Percentiles rank a stretch among this genome's conserved stretches.
These are phyloP conservation scores for Scomberomorus guttatus DNA, from an alignment of 2,797 vertebrate genomes.

Conservation along the genomic window DNA sequence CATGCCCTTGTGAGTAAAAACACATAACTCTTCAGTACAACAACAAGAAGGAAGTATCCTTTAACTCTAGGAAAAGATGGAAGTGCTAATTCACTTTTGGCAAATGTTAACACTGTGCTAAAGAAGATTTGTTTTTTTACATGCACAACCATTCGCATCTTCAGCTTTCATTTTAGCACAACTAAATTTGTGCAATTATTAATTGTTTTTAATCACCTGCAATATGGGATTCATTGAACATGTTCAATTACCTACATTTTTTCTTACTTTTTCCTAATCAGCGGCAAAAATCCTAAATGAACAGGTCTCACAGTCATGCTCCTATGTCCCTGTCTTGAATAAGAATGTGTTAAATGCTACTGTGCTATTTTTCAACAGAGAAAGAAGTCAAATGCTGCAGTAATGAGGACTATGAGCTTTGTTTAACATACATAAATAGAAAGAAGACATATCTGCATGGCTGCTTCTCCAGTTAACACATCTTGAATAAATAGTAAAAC, in stretches of 20 bases:
- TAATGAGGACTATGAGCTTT: background rate
- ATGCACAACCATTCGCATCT: background rate
- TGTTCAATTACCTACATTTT: background rate
- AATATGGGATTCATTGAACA: background rate
- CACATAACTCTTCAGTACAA: background rate
- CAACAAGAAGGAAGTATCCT: background rate
- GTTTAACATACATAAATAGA: background rate
- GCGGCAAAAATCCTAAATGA: background rate
- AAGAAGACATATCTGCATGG: background rate
- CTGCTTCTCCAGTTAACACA: background rate
- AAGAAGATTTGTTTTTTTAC: background rate
- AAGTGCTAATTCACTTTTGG: background rate
- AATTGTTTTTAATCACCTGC: too few species aligned
- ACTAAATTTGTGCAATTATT: background rate
- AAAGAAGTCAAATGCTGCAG: background rate
- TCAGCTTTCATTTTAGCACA: background rate
- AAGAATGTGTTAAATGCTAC: background rate
- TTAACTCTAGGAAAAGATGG: background rate
- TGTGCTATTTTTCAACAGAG: background rate
- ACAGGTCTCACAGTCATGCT: constrained; percentile 1
- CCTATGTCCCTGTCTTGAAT: background rate
- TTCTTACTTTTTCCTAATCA: background rate
- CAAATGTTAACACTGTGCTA: background rate
- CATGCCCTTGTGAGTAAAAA: background rate
- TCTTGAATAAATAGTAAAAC: constrained; percentile 41